These are phyloP conservation scores for Microtus richardsoni DNA, from an alignment of 2,113 vertebrate species.

Conservation along the genomic window DNA sequence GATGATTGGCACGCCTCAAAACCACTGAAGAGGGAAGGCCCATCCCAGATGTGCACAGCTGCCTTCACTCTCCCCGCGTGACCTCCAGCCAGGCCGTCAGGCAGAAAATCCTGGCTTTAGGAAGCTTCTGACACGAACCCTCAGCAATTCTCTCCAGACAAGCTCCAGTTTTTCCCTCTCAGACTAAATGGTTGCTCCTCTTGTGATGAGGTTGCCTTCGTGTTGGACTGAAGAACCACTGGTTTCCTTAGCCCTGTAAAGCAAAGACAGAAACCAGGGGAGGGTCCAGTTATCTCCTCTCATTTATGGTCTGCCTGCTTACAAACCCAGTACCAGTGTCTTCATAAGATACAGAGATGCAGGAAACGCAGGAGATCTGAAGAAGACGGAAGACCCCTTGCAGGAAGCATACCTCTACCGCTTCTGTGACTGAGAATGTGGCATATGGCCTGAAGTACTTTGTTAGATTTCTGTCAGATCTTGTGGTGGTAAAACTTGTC, in stretches of 20 bases:
- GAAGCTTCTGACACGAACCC: not conserved
- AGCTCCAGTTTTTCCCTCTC: not conserved
- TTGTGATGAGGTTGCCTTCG: not conserved
- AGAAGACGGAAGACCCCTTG: not conserved
- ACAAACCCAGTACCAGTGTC: not conserved
- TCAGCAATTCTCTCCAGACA: not conserved
- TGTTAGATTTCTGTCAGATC: not conserved
- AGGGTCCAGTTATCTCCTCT: not conserved
- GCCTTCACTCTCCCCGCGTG: not conserved
- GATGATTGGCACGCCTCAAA: not conserved
- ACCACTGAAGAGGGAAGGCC: not conserved
- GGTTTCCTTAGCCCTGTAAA: not conserved
- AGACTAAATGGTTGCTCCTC: too few relatives aligned
- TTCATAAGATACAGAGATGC: not conserved
- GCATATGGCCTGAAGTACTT: not conserved
- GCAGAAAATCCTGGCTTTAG: not conserved
- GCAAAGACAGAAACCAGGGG: not conserved
- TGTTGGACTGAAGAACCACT: not conserved
- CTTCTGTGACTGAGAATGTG: not conserved
- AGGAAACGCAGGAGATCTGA: not conserved
- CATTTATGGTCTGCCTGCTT: not conserved
- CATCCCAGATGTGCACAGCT: not conserved
- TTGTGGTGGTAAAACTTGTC: not conserved
- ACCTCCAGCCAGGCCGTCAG: too few relatives aligned
- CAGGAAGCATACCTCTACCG: rapidly evolving